These are phyloP conservation scores for Cydia fagiglandana DNA, from an alignment of 1,140 invertebrate genomes.

Conservation along the genomic window DNA sequence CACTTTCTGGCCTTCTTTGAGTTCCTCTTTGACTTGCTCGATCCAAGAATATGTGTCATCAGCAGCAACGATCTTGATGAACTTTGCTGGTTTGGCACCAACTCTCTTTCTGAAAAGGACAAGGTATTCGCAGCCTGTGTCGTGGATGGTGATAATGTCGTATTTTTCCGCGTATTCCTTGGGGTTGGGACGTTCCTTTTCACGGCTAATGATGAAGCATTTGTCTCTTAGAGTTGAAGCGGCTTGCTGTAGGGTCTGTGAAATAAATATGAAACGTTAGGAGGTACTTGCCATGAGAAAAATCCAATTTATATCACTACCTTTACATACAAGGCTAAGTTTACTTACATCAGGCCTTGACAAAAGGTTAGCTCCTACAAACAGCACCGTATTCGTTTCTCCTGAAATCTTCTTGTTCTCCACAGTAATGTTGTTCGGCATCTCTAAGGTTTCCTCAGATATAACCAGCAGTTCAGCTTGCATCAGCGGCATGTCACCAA, in stretches of 20 bases:
- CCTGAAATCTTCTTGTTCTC: slow-evolving; percentile 81
- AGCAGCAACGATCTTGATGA: slow-evolving; percentile 57
- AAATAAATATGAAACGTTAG: slow-evolving; percentile 34
- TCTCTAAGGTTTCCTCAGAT: slow-evolving; percentile 71
- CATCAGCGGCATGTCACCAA: slow-evolving; percentile 83
- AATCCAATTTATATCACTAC: no score
- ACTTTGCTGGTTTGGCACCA: slow-evolving; percentile 69
- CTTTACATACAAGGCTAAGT: not conserved
- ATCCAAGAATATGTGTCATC: slow-evolving; percentile 69
- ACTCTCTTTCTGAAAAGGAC: slow-evolving; percentile 70
- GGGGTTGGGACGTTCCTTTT: slow-evolving; percentile 62
- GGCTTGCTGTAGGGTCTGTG: slow-evolving; percentile 67
- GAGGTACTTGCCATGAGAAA: slow-evolving; percentile 6
- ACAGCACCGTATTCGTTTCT: slow-evolving; percentile 81
- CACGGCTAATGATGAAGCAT: slow-evolving; percentile 77
- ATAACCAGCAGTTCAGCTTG: slow-evolving; percentile 77
- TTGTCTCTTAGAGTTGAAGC: slow-evolving; percentile 66
- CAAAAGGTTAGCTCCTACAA: slow-evolving; percentile 76
- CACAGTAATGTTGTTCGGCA: slow-evolving; percentile 78
- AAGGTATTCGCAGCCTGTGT: slow-evolving; percentile 69
- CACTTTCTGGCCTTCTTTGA: slow-evolving; percentile 79
- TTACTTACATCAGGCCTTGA: slow-evolving; percentile 58
- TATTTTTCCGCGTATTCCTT: slow-evolving; percentile 58
- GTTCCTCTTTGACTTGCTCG: slow-evolving; percentile 76
- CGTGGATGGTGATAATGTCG: slow-evolving; percentile 69